Conservation (phyloP, 1,140 invertebrate genomes). For the Oppia nitens region DNA sequence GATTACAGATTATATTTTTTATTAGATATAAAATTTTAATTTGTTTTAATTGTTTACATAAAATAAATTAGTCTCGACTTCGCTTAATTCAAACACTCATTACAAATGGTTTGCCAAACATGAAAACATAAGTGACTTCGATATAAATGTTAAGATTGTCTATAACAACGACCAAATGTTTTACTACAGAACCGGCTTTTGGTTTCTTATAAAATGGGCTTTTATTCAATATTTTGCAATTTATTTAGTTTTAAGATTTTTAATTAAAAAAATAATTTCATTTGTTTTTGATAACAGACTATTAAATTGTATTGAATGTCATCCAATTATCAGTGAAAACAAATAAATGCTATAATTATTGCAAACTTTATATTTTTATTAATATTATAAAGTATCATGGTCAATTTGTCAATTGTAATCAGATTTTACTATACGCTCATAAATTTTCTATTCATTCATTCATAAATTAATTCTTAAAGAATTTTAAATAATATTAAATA, state of each 20-base stretch:
- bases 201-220: constrained; percentile 7
- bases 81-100: background rate
- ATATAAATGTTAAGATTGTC: background rate
- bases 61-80: background rate
- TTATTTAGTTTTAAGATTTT: background rate
- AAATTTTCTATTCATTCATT: too few species aligned
- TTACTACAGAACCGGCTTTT: constrained; percentile 1
- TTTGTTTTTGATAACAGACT: constrained; percentile 3
- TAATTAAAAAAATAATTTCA: background rate
- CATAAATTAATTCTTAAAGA: too few species aligned
- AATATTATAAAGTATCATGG: too few species aligned
- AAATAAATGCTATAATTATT: too few species aligned
- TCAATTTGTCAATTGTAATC: too few species aligned
- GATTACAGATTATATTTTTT: too few species aligned
- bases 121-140: background rate
- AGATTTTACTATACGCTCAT: too few species aligned
- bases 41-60: too few species aligned
- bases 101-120: background rate
- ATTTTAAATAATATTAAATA: too few species aligned
- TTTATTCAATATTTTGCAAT: constrained; percentile 7
- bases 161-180: background rate
- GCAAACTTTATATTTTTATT: too few species aligned
- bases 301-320: background rate
- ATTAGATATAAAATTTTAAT: too few species aligned
- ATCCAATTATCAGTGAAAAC: too few species aligned